phyloP scores from a whole-genome alignment of 1,140 invertebrate genomes.

The Mycetomoellerius zeteki region DNA sequence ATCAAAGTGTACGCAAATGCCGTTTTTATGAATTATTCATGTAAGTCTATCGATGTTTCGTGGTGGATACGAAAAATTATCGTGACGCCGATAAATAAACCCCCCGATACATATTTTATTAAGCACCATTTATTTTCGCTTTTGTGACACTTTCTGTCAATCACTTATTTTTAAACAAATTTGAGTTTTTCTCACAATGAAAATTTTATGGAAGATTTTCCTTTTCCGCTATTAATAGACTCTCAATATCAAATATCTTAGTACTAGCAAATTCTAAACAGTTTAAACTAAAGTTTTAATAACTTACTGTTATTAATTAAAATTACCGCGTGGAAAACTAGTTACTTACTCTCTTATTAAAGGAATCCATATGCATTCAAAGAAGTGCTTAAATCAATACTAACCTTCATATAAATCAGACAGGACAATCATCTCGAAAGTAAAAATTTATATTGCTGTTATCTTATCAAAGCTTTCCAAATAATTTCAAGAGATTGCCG shows the following conservation, averaged over 20 bases:
- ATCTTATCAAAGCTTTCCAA: background rate
- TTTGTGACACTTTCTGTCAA: constrained; percentile 9
- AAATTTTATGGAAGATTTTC: background rate
- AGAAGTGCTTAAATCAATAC: background rate
- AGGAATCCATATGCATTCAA: background rate
- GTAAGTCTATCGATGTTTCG: constrained; percentile 21
- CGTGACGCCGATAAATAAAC: constrained; percentile 25
- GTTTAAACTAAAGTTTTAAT: background rate
- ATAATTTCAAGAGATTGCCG: background rate
- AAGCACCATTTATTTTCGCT: background rate
- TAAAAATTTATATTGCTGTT: background rate
- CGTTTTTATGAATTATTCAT: constrained; percentile 60
- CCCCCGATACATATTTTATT: constrained; percentile 27
- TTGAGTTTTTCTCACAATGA: background rate
- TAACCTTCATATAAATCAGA: background rate
- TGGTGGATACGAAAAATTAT: constrained; percentile 21
- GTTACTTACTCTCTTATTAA: background rate
- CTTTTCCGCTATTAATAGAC: background rate
- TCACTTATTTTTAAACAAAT: background rate
- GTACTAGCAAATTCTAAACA: background rate
- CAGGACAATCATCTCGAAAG: background rate
- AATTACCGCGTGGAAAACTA: background rate
- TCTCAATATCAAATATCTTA: background rate
- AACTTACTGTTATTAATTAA: constrained; percentile 4
- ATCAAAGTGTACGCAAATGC: constrained; percentile 33